phyloP scores from a whole-genome alignment of 2,888 invertebrate species.

The Colletes collaris region DNA sequence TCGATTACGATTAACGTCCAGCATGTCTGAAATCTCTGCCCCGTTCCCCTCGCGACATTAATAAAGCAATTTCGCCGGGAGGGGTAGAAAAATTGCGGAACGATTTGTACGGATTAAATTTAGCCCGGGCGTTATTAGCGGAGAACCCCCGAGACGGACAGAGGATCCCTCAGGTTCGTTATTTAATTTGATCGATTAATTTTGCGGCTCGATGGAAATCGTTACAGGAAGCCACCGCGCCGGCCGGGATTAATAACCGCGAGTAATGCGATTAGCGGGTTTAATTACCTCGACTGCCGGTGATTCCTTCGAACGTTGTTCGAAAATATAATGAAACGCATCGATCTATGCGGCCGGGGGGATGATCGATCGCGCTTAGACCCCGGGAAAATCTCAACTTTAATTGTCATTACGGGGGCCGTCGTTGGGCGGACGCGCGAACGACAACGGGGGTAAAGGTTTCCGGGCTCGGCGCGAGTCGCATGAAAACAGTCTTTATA shows the following conservation, averaged over 20 bases:
- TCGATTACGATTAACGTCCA: no score
- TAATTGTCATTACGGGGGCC: constrained; percentile 22
- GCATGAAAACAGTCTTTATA: constrained; percentile 36
- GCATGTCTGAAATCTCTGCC: no score
- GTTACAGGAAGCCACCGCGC: constrained; percentile 7
- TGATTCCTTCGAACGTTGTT: no score
- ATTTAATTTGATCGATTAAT: constrained; percentile 44
- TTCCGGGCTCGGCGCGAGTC: constrained; percentile 12
- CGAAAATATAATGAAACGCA: not conserved
- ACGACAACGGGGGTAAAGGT: not conserved
- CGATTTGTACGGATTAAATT: no score
- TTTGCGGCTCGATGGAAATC: no score
- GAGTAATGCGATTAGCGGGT: constrained; percentile 49
- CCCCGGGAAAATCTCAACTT: constrained; percentile 1
- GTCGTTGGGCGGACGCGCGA: constrained; percentile 22
- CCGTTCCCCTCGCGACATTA: no score
- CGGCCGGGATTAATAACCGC: constrained; percentile 52
- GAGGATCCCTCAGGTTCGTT: not conserved
- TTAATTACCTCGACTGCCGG: constrained; percentile 36
- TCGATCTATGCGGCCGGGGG: no score
- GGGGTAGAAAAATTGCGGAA: no score
- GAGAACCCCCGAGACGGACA: no score
- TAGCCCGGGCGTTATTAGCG: no score
- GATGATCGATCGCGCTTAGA: not conserved
- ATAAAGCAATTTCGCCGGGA: no score